A percentile compares a stretch with the other conserved stretches of the same genome.
These are phyloP conservation scores for Pachyrhynchus sulphureomaculatus DNA, from an alignment of 1,140 invertebrate genomes.

Conservation along the genomic window DNA sequence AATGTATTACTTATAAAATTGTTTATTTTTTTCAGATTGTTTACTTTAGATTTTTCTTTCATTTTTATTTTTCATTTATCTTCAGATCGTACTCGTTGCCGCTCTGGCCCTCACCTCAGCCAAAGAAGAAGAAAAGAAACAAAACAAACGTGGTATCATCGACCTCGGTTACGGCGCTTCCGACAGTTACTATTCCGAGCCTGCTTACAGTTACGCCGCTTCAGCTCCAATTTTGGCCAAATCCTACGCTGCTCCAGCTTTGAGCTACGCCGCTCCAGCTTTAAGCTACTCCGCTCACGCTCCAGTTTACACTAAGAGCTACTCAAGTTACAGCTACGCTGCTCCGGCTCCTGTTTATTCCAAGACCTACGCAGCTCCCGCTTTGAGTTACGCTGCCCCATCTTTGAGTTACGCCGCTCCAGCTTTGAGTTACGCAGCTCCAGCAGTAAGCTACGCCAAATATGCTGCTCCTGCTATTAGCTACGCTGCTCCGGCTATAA, in stretches of 20 bases:
- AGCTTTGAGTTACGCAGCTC: neutral
- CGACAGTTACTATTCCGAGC: neutral
- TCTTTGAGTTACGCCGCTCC: neutral
- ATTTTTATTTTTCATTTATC: too few species aligned
- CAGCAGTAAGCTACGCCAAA: neutral
- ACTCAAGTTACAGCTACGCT: slow-evolving; percentile 3
- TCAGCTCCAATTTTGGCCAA: slow-evolving; percentile 13
- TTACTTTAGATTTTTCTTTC: too few species aligned
- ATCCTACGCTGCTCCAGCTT: neutral
- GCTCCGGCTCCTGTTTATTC: neutral
- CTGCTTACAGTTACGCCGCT: slow-evolving; percentile 4
- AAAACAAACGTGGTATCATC: slow-evolving; percentile 16
- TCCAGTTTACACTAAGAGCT: neutral
- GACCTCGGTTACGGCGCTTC: slow-evolving; percentile 10
- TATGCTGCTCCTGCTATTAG: too few species aligned
- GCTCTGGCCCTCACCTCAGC: slow-evolving; percentile 7
- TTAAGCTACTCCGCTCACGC: slow-evolving; percentile 7
- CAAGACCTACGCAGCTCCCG: neutral
- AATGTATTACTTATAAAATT: too few species aligned
- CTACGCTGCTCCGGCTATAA: too few species aligned
- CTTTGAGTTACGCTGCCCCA: slow-evolving; percentile 13
- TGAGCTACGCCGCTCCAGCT: slow-evolving; percentile 16
- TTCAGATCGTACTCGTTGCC: slow-evolving; percentile 16
- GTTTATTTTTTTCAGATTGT: too few species aligned
- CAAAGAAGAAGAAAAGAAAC: slow-evolving; percentile 6